Evolutionary conservation across 2,888 invertebrate genomes (phyloP).

Genomic region (Caenorhabditis afra): DNA sequence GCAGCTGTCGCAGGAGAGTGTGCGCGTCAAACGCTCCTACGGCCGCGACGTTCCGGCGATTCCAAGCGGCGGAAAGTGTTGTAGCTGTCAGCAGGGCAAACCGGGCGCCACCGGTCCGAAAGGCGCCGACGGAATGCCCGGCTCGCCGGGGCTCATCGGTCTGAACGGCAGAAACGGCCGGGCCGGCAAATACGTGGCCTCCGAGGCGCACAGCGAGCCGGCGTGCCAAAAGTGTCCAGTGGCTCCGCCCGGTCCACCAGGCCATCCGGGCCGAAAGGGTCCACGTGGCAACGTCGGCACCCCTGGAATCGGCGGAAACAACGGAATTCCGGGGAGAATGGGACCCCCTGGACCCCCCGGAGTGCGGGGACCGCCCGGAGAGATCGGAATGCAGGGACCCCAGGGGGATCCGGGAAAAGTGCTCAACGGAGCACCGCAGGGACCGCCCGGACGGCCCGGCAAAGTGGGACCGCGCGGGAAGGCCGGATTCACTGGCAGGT

Average conservation of each 20-base stretch:
- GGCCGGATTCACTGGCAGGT: constrained; percentile 65
- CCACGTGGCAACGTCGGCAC: constrained; percentile 65
- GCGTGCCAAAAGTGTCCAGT: constrained; percentile 73
- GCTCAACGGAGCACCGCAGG: constrained; percentile 66
- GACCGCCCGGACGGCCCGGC: constrained; percentile 65
- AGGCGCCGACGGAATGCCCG: constrained; percentile 64
- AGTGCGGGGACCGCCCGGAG: constrained; percentile 70
- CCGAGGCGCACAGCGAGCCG: constrained; percentile 53
- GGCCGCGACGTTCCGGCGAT: constrained; percentile 29
- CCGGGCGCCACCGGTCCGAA: constrained; percentile 66
- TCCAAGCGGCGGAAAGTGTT: constrained; percentile 57
- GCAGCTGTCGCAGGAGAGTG: constrained; percentile 61
- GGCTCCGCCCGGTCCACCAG: constrained; percentile 70
- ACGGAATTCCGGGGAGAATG: constrained; percentile 63
- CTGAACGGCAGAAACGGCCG: constrained; percentile 70
- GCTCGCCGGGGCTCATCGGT: constrained; percentile 65
- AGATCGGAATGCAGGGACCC: constrained; percentile 69
- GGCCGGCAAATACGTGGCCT: constrained; percentile 65
- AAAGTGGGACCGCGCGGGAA: constrained; percentile 64
- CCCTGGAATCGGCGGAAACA: constrained; percentile 61
- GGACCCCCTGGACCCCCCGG: constrained; percentile 74
- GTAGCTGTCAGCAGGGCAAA: constrained; percentile 72
- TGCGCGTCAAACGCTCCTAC: constrained; percentile 61
- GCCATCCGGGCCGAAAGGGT: constrained; percentile 71
- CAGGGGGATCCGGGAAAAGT: constrained; percentile 71